These are phyloP conservation scores for Acronicta aceris DNA, from an alignment of 2,888 invertebrate genomes.

Conservation along the genomic window DNA sequence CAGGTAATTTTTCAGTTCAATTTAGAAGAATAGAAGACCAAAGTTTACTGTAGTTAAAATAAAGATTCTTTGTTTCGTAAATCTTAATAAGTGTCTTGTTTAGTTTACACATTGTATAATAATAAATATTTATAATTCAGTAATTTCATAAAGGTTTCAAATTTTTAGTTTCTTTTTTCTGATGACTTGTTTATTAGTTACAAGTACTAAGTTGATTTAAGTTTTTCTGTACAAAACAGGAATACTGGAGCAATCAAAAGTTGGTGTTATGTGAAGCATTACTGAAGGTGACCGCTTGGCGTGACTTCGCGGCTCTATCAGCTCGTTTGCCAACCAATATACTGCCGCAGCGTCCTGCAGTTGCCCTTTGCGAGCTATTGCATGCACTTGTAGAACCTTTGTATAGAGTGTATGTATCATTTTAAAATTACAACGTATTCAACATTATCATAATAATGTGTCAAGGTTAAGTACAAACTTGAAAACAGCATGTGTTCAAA, in stretches of 20 bases:
- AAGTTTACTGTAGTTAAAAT: too few relatives aligned
- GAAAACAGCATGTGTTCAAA: slow-evolving; percentile 1
- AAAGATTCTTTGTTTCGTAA: too few relatives aligned
- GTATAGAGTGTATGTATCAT: slow-evolving; percentile 91
- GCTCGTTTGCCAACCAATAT: slow-evolving; percentile 95
- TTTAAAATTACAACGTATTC: not conserved
- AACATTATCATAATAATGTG: slow-evolving; percentile 1
- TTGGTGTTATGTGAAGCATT: slow-evolving; percentile 97
- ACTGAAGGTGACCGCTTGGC: slow-evolving; percentile 96
- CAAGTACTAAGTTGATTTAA: not conserved
- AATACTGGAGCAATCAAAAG: slow-evolving; percentile 95
- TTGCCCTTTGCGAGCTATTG: slow-evolving; percentile 93
- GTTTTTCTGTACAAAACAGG: slow-evolving; percentile 62
- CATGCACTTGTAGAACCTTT: slow-evolving; percentile 96
- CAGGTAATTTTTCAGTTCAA: slow-evolving; percentile 82
- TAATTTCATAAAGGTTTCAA: too few relatives aligned
- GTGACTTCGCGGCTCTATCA: slow-evolving; percentile 94
- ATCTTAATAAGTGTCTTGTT: too few relatives aligned
- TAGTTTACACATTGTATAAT: too few relatives aligned
- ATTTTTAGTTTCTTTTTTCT: too few relatives aligned
- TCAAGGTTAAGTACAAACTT: not conserved
- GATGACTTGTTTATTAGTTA: not conserved
- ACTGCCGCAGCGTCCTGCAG: slow-evolving; percentile 93
- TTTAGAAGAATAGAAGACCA: not conserved
- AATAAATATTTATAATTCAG: too few relatives aligned